Percentiles rank a stretch among this genome's conserved stretches.
These are phyloP conservation scores for Microcebus lehilahytsara DNA, from an alignment of 2,113 vertebrate species.

Conservation along the genomic window DNA sequence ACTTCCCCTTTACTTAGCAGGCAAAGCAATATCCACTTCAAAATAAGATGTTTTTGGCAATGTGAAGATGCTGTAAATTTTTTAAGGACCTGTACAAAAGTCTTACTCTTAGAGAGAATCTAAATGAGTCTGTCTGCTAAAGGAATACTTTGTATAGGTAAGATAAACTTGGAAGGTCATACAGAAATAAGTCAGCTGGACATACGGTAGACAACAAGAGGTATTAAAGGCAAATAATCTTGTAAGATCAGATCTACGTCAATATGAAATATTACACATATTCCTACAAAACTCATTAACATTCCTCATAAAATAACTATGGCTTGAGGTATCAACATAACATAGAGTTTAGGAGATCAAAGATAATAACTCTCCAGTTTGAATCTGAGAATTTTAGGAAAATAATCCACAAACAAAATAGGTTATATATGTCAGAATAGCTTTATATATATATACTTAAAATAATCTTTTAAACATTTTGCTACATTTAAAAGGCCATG, in stretches of 20 bases:
- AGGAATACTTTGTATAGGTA: background rate
- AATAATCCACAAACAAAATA: background rate
- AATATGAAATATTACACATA: background rate
- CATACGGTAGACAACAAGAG: background rate
- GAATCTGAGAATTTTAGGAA: constrained; percentile 29
- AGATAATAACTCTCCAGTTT: background rate
- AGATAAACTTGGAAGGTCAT: background rate
- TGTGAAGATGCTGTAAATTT: background rate
- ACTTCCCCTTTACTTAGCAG: background rate
- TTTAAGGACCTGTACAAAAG: background rate
- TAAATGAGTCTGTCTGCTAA: background rate
- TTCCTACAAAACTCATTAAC: background rate
- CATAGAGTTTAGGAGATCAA: background rate
- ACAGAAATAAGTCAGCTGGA: background rate
- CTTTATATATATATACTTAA: constrained; percentile 57
- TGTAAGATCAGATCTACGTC: background rate
- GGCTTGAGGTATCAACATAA: background rate
- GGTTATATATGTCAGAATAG: background rate
- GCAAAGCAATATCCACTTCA: background rate
- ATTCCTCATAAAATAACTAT: background rate
- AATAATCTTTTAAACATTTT: constrained; percentile 60
- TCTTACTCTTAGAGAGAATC: background rate
- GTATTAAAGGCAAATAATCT: background rate
- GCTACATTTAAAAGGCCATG: constrained; percentile 42
- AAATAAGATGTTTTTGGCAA: background rate